Conservation (phyloP, 2,113 vertebrate genomes). For the Datnioides undecimradiatus region DNA sequence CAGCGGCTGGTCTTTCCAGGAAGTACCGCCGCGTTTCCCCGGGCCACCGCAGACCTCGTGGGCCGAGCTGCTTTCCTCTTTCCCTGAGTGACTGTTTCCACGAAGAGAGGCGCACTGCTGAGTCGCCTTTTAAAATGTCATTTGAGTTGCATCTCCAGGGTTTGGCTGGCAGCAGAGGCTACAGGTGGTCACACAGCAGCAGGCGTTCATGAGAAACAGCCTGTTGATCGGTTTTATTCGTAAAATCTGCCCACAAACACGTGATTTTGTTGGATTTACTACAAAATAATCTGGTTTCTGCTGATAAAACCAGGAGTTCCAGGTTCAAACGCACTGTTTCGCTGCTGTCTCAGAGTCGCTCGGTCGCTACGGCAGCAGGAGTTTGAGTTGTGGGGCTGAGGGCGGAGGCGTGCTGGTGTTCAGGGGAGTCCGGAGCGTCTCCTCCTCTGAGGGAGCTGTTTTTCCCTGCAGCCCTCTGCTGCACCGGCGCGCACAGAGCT, state of each 20-base stretch:
- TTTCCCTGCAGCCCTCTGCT: slow-evolving; percentile 30
- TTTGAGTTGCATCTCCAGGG: neutral
- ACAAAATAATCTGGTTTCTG: neutral
- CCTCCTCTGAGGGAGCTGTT: slow-evolving; percentile 18
- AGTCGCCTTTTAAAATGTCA: neutral
- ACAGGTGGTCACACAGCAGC: no score
- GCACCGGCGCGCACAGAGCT: neutral
- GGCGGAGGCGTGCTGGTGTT: neutral
- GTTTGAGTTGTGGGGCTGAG: neutral
- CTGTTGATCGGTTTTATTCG: no score
- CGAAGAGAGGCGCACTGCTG: neutral
- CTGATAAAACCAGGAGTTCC: neutral
- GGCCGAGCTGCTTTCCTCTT: neutral
- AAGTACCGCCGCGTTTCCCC: no score
- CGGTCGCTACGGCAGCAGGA: no score
- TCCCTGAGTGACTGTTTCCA: neutral
- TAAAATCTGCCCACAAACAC: neutral
- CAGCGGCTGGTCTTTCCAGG: neutral
- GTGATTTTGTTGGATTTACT: neutral
- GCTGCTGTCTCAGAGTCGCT: neutral
- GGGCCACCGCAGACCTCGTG: neutral
- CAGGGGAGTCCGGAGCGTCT: neutral
- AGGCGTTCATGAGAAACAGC: no score
- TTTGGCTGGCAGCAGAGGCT: neutral
- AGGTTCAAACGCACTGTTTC: neutral